Evolutionary conservation across 2,113 vertebrate species (phyloP).

Genomic region (Cettia cetti): DNA sequence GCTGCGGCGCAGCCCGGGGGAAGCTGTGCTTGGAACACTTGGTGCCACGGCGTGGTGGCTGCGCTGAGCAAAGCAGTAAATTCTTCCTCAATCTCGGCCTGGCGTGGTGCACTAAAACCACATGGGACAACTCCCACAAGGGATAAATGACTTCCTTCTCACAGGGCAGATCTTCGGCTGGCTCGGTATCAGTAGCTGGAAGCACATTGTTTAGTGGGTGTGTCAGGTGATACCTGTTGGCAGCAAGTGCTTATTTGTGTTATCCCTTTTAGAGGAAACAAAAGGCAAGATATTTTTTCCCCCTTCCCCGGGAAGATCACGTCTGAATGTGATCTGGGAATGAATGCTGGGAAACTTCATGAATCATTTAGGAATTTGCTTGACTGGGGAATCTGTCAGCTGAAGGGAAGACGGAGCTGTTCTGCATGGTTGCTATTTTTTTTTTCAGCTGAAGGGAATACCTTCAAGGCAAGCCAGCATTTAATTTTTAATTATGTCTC

Average conservation of each 20-base stretch:
- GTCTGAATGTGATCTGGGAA: neutral
- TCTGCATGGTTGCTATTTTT: neutral
- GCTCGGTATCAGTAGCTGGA: neutral
- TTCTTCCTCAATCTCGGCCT: neutral
- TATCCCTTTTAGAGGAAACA: neutral
- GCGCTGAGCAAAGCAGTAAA: neutral
- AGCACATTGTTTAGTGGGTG: neutral
- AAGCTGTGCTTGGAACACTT: rapidly evolving
- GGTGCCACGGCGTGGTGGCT: rapidly evolving
- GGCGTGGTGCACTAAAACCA: rapidly evolving
- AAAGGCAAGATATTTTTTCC: neutral
- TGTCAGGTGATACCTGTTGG: neutral
- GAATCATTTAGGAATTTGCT: neutral
- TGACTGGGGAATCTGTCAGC: neutral
- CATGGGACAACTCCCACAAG: neutral
- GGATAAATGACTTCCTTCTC: neutral
- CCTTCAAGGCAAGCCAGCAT: neutral
- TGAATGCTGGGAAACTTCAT: neutral
- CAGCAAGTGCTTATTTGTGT: neutral
- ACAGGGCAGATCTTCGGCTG: neutral
- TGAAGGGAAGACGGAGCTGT: neutral
- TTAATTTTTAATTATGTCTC: neutral
- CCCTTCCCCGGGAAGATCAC: neutral
- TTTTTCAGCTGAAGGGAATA: neutral
- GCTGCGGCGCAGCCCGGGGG: rapidly evolving